Conservation (phyloP, 2,888 invertebrate genomes). For the Patella depressa region DNA sequence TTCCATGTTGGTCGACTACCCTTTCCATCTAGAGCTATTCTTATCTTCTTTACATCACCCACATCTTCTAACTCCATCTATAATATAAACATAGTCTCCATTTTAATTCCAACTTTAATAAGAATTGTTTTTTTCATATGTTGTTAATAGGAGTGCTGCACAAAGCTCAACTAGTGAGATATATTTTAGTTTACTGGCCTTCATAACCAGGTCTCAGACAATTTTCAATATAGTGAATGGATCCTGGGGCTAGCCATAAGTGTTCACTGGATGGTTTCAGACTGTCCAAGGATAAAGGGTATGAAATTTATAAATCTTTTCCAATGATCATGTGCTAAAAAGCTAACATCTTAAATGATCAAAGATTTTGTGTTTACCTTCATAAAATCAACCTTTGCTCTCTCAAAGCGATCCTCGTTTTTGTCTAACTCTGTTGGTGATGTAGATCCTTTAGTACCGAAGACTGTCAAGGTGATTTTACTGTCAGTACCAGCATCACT, state of each 20-base stretch:
- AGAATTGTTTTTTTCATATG: too few species aligned
- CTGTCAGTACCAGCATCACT: constrained; percentile 67
- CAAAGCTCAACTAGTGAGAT: too few species aligned
- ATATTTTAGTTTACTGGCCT: too few species aligned
- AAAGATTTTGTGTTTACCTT: constrained; percentile 45
- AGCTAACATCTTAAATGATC: background rate
- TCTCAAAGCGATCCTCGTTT: constrained; percentile 66
- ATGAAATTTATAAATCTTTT: background rate
- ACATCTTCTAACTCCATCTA: constrained; percentile 69
- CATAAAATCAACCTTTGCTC: constrained; percentile 64
- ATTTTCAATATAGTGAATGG: too few species aligned
- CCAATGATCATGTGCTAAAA: background rate
- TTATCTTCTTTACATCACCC: constrained; percentile 66
- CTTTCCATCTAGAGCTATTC: constrained; percentile 63
- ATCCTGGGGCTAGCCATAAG: too few species aligned
- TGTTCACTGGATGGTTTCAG: background rate
- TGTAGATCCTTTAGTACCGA: constrained; percentile 64
- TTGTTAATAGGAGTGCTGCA: too few species aligned
- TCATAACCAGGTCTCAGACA: too few species aligned
- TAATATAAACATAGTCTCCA: constrained; percentile 6
- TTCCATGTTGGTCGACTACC: constrained; percentile 66
- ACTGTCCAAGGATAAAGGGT: too few species aligned
- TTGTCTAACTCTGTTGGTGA: constrained; percentile 64
- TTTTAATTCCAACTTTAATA: too few species aligned
- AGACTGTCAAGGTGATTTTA: constrained; percentile 64